A percentile compares a stretch with the other conserved stretches of the same genome.
Conservation (phyloP, 2,113 vertebrate species). For the Psephotus haematonotus region DNA sequence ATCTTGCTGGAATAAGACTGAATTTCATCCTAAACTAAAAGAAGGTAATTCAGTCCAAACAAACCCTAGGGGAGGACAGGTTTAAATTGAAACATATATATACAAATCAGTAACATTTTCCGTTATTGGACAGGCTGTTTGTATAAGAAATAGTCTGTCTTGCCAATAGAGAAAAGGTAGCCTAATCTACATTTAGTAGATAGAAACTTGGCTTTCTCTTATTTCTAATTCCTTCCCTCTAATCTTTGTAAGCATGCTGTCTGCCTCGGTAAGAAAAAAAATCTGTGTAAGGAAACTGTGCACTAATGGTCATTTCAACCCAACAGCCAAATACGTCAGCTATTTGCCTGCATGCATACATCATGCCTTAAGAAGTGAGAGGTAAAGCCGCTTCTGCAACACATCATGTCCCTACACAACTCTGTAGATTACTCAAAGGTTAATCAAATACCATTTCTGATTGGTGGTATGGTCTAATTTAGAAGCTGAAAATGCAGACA, state of each 20-base stretch:
- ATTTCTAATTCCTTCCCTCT: background rate
- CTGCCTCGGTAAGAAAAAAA: background rate
- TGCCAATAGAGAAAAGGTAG: background rate
- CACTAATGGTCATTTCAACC: background rate
- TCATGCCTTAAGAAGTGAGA: background rate
- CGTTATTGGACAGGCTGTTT: background rate
- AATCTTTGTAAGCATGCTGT: background rate
- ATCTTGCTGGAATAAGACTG: background rate
- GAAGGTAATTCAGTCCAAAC: background rate
- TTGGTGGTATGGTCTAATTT: background rate
- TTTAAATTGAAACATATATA: background rate
- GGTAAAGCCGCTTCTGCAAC: background rate
- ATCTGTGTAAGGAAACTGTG: background rate
- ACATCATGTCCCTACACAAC: background rate
- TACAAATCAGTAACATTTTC: background rate
- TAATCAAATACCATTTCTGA: background rate
- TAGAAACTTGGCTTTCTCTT: background rate
- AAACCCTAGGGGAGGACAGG: background rate
- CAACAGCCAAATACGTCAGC: background rate
- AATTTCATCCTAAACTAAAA: background rate
- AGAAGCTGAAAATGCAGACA: background rate
- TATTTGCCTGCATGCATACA: background rate
- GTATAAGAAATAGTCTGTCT: background rate
- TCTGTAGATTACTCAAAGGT: background rate
- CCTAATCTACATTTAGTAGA: background rate